Evolutionary conservation across 2,113 vertebrate genomes (phyloP).

Genomic region (Callorhinus ursinus): DNA sequence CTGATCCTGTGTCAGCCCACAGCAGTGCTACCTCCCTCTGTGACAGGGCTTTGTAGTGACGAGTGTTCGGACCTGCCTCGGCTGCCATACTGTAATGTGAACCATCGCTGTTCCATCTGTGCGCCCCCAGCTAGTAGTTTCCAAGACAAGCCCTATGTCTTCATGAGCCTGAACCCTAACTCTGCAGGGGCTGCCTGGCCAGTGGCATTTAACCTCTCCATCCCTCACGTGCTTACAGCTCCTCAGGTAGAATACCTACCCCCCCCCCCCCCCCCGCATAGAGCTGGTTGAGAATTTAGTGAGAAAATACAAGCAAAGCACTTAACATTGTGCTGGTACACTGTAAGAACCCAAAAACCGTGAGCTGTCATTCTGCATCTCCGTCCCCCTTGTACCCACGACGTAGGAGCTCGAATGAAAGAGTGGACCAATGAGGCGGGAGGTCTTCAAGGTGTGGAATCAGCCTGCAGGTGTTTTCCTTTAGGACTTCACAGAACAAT

Average conservation of each 20-base stretch:
- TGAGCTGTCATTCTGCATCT: neutral
- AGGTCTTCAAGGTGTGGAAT: neutral
- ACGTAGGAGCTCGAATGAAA: neutral
- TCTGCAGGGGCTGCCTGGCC: neutral
- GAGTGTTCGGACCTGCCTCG: neutral
- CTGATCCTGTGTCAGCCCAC: neutral
- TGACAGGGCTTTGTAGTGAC: rapidly evolving
- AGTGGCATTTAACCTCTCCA: neutral
- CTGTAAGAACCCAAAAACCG: neutral
- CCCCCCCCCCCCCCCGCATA: neutral
- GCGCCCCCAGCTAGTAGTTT: neutral
- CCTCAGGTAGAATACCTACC: neutral
- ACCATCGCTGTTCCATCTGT: neutral
- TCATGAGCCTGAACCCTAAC: neutral
- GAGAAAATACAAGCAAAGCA: neutral
- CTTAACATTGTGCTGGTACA: neutral
- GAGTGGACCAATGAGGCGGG: neutral
- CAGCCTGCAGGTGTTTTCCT: neutral
- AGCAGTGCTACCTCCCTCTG: neutral
- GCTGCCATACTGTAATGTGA: neutral
- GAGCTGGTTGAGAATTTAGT: neutral
- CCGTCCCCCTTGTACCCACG: neutral
- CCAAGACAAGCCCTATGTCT: neutral
- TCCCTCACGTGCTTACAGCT: rapidly evolving
- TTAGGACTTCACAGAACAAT: neutral